Conservation (phyloP, 1,140 invertebrate genomes). For the Procambarus clarkii region DNA sequence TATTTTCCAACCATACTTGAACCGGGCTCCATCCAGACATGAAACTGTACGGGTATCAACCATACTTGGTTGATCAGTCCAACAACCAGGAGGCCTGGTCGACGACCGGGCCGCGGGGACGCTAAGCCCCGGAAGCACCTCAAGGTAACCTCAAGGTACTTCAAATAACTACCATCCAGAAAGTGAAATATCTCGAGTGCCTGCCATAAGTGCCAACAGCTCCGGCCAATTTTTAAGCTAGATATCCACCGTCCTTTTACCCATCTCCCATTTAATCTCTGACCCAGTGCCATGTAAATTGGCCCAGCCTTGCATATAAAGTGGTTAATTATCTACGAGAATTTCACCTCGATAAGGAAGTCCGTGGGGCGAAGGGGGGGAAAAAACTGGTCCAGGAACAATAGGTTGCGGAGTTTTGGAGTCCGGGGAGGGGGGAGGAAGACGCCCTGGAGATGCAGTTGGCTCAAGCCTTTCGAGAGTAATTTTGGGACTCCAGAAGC, state of each 20-base stretch:
- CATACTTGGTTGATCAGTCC: too few species aligned
- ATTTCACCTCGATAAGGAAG: slow-evolving; percentile 37
- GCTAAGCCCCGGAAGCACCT: too few species aligned
- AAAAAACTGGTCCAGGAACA: background rate
- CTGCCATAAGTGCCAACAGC: background rate
- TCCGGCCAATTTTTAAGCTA: background rate
- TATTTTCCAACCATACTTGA: too few species aligned
- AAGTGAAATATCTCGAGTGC: too few species aligned
- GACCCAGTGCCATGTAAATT: slow-evolving; percentile 39
- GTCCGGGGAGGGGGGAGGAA: background rate
- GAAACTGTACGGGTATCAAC: too few species aligned
- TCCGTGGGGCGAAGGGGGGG: background rate
- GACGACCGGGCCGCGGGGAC: too few species aligned
- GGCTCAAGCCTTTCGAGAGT: background rate
- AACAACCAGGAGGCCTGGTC: too few species aligned
- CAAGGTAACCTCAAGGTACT: too few species aligned
- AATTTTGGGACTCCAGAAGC: background rate
- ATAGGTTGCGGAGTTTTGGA: background rate
- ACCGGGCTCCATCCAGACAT: too few species aligned
- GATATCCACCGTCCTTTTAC: too few species aligned
- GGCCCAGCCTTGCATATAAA: slow-evolving; percentile 43
- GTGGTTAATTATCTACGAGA: slow-evolving; percentile 49
- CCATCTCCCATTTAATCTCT: background rate
- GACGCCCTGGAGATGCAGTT: background rate
- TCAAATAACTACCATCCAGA: too few species aligned